Base-by-base conservation (phyloP, 2,113 vertebrate genomes). In the Mugil cephalus region DNA sequence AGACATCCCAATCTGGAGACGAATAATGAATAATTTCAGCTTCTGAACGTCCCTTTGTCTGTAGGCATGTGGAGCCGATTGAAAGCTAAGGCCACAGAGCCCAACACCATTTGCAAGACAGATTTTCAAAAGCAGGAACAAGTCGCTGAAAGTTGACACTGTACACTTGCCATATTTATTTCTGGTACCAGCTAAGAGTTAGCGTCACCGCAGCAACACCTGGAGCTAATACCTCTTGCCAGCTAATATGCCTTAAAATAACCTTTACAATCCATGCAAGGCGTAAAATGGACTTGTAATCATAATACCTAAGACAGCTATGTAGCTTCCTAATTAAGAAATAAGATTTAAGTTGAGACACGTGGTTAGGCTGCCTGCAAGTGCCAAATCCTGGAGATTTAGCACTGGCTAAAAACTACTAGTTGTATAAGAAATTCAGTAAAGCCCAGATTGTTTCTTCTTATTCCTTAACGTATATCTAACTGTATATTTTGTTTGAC, bases 231-330 rank as follows among this genome's bases (percentile, higher is more conserved):
- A 60, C 54, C 19, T 50, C 47, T 59, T 81, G 79, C 86, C 84
- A 88, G 79, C 38, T 74, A 75, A 78, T 76, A 76, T 60, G 63
- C 15, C 79, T 76, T 13, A 55, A 83, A 90, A 88, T 90, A 90
- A 81, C 68, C 42, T 46, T 53, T 12, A 45, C 59, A 47, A 84
- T 82, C 79, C 76, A 71, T 51, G 81, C 73, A 82, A 50, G 65
- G 72, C 78, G 40, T 75, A 68, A 84, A 82, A 87, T 80, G 60
- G 54, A 78, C 81, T 72, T 55, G 47, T 63, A 61, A 64, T 77
- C 24, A 58, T 39, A 48, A 77, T 60, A 67, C 71, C 17, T 69
- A 56, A 69, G 74, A 50, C 38, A 58, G 77, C 70, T 74, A 71
- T 82, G 77, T 40, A 65, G 71, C 53, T 70, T 79, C 58, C 45